These are phyloP conservation scores for Bothrops jararaca DNA, from an alignment of 2,113 vertebrate species.

Conservation along the genomic window DNA sequence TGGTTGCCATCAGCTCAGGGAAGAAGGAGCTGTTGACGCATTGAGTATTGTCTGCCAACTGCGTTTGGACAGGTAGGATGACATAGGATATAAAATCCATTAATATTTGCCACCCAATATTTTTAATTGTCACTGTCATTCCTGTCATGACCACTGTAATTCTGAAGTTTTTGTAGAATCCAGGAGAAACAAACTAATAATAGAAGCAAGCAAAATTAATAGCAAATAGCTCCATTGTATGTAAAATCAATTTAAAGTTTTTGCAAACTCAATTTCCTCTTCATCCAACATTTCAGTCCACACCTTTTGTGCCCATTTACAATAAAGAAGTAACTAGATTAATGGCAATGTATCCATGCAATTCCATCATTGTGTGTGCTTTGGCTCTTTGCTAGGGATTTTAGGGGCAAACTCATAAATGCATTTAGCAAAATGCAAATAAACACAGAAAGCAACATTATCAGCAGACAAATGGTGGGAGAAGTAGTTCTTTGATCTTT, in stretches of 20 bases:
- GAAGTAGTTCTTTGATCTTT: background rate
- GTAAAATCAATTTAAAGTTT: background rate
- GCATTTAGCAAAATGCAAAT: background rate
- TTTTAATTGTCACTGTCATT: background rate
- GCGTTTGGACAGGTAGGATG: conserved; percentile 86
- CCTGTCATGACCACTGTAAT: background rate
- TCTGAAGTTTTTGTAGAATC: background rate
- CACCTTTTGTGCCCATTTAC: background rate
- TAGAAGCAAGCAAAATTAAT: background rate
- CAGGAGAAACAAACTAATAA: background rate
- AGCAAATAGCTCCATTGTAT: background rate
- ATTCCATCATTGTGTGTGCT: background rate
- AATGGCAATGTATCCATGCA: background rate
- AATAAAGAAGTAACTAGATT: background rate
- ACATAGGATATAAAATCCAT: background rate
- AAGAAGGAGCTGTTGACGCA: conserved; percentile 85
- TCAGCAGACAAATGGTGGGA: background rate
- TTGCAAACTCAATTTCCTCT: background rate
- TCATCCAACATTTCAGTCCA: background rate
- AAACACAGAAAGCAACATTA: background rate
- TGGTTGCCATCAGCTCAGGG: conserved; percentile 87
- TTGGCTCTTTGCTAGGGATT: background rate
- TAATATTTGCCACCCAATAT: background rate
- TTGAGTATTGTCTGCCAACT: conserved; percentile 90
- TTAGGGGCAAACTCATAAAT: background rate